These are phyloP conservation scores for Stenodema calcarata DNA, from an alignment of 2,888 invertebrate species.

Conservation along the genomic window DNA sequence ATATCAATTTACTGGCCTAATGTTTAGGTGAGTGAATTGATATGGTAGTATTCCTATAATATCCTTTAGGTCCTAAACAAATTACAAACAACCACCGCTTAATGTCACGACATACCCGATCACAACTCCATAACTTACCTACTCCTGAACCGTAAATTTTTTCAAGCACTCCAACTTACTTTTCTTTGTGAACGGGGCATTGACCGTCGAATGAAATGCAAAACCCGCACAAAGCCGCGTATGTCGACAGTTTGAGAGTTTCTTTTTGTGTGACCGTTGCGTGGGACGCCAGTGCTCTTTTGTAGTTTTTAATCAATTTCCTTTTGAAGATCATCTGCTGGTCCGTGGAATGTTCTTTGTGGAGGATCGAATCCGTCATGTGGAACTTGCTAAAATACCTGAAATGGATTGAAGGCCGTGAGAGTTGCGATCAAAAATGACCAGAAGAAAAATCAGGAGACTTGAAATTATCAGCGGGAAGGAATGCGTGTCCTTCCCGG, in stretches of 20 bases:
- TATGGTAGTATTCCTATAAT: too few relatives aligned
- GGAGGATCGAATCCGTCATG: conserved; percentile 7
- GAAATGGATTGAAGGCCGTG: neutral
- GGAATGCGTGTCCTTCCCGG: too few relatives aligned
- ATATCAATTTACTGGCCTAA: too few relatives aligned
- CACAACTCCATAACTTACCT: too few relatives aligned
- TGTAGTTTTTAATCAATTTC: neutral
- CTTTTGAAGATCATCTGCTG: conserved; percentile 2
- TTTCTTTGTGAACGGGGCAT: conserved; percentile 8
- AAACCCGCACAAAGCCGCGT: conserved; percentile 18
- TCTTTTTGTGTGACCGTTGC: neutral
- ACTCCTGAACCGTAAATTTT: too few relatives aligned
- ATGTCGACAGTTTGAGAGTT: neutral
- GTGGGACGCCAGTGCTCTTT: neutral
- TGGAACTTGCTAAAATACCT: conserved; percentile 41
- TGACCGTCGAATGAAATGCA: conserved; percentile 19
- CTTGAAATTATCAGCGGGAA: too few relatives aligned
- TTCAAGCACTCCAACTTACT: neutral
- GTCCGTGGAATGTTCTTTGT: conserved; percentile 10
- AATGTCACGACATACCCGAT: too few relatives aligned
- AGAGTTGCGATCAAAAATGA: neutral
- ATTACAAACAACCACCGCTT: too few relatives aligned
- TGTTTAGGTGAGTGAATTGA: too few relatives aligned
- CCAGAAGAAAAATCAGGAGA: too few relatives aligned
- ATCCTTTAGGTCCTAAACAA: too few relatives aligned